Evolutionary conservation across 2,797 vertebrate species (phyloP).

Genomic region (Anguilla megastoma): DNA sequence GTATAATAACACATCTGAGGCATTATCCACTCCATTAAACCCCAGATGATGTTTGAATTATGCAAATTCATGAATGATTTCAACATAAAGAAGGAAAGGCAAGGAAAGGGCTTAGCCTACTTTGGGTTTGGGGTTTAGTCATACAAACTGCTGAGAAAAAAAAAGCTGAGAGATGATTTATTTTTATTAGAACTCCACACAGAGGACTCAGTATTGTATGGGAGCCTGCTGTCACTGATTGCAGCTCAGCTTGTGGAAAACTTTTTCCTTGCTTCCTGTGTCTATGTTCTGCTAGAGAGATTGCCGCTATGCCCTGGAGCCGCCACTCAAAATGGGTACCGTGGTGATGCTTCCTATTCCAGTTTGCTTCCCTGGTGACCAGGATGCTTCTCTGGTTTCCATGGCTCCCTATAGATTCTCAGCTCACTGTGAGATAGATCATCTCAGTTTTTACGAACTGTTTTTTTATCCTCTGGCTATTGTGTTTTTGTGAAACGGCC

Average conservation of each 20-base stretch:
- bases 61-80: slow-evolving; percentile 39
- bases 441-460: neutral
- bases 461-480: slow-evolving; percentile 34
- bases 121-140: neutral
- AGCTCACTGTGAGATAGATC: neutral
- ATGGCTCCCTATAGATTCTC: neutral
- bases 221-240: neutral
- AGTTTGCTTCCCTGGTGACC: neutral
- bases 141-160: neutral
- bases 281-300: neutral
- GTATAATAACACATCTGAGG: slow-evolving; percentile 38
- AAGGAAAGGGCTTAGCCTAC: neutral
- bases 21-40: slow-evolving; percentile 41
- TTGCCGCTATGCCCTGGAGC: neutral
- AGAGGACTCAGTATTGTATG: neutral
- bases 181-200: neutral
- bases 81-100: neutral
- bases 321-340: neutral
- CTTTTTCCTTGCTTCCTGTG: neutral
- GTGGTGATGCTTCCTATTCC: neutral
- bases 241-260: neutral
- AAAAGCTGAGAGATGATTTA: neutral
- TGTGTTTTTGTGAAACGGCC: slow-evolving; percentile 33
- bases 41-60: slow-evolving; percentile 32
- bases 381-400: neutral